Base-by-base conservation (phyloP, 1,140 invertebrate genomes). In the Patella vulgata region DNA sequence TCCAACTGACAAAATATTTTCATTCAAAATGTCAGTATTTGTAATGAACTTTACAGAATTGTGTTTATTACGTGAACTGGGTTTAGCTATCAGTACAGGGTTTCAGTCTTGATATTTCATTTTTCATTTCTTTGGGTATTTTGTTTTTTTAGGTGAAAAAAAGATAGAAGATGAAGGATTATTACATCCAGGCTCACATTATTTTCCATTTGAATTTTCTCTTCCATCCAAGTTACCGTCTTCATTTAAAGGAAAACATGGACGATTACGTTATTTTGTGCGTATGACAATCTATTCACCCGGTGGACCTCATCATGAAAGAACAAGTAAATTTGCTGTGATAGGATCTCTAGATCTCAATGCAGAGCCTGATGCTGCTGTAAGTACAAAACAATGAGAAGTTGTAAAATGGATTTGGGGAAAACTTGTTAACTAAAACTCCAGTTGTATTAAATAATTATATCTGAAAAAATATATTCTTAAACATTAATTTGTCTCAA, bases 171-270 rank as follows among this genome's bases (percentile, higher is more conserved):
- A 80, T 51, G 78, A 74, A 61, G 75, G 75, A 47, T 50, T 77
- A 9, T 61, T 80, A 21, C 76, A 80, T 43, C 58, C 76, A 19
- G 78, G 78, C 19, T 80, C 78, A 27, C 76, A 80, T 64, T 80
- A 80, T 58, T 80, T 80, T 55, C 78, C 78, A 44, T 80, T 80
- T 64, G 78, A 80, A 63, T 80, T 80, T 62, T 71, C 68, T 9
- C 65, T 80, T 50, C 78, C 78, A 43, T 58, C 59, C 23, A 73
- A 74, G 61, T 68, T 78, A 39, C 78, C 78, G 28, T 78, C 76
- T 30, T 80, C 78, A 30, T 80, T 80, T 63, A 80, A 78, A 65
- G 76, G 78, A 57, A 78, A 78, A 69, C 78, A 80, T 72, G 78
- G 78, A 28, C 66, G 78, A 25, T 63, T 80, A 48, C 70, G 78